Evolutionary conservation across 2,797 vertebrate genomes (phyloP).

Genomic region (Hippopotamyrus pictus): DNA sequence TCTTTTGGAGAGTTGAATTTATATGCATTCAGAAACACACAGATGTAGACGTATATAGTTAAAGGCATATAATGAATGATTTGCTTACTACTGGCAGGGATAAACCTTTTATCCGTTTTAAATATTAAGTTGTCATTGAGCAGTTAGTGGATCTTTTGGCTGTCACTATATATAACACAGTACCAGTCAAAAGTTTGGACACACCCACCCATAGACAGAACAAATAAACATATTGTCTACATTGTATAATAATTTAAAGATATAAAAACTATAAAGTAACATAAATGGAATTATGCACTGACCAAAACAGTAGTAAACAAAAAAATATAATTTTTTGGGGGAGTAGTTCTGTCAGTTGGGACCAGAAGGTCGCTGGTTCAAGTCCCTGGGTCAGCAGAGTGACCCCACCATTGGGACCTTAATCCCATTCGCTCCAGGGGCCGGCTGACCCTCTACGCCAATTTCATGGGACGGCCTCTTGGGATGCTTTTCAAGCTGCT

Average conservation of each 20-base stretch:
- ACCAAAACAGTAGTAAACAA: not conserved
- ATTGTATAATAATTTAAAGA: not conserved
- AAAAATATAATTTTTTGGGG: not conserved
- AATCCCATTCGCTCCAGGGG: no score
- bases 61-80: not conserved
- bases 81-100: not conserved
- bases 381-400: not conserved
- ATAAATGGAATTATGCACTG: not conserved
- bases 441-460: no score
- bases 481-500: not conserved
- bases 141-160: not conserved
- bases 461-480: not conserved
- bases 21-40: not conserved
- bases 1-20: not conserved
- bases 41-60: not conserved
- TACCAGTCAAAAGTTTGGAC: not conserved
- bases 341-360: not conserved
- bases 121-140: not conserved
- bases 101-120: not conserved
- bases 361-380: not conserved
- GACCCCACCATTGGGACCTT: not conserved
- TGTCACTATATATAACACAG: not conserved
- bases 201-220: not conserved
- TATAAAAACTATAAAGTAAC: not conserved
- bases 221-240: not conserved